phyloP scores from a whole-genome alignment of 2,888 invertebrate genomes.

The Slavum lentiscoides region DNA sequence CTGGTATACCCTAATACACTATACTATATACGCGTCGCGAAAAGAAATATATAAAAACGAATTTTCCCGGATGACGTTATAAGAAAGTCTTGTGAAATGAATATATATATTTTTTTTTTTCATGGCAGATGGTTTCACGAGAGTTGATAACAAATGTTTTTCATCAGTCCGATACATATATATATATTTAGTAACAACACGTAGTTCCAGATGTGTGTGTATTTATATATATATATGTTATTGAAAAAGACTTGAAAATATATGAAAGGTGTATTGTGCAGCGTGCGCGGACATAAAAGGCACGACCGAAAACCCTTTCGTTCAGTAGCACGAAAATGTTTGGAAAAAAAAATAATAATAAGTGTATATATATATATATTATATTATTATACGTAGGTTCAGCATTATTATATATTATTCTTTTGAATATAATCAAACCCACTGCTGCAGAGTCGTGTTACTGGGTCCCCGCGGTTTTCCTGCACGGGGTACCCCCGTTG shows the following conservation, averaged over 20 bases:
- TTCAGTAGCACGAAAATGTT: constrained; percentile 39
- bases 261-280: constrained; percentile 33
- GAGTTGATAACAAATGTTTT: constrained; percentile 24
- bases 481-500: constrained; percentile 9
- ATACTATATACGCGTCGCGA: too few species aligned
- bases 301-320: constrained; percentile 39
- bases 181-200: constrained; percentile 11
- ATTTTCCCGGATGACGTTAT: not conserved
- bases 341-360: constrained; percentile 14
- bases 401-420: constrained; percentile 11
- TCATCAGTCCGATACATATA: not conserved
- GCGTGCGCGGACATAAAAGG: constrained; percentile 27
- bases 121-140: constrained; percentile 30
- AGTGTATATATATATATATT: not conserved
- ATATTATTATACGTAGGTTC: too few species aligned
- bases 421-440: constrained; percentile 36
- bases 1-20: too few species aligned
- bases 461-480: constrained; percentile 30
- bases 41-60: too few species aligned
- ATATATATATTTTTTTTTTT: not conserved
- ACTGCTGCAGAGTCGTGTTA: constrained; percentile 34
- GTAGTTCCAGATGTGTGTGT: constrained; percentile 30
- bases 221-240: not conserved
- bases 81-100: not conserved
- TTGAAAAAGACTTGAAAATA: constrained; percentile 29